Conservation (phyloP, 92 coral and sea anemone genomes). For the Porites rus region DNA sequence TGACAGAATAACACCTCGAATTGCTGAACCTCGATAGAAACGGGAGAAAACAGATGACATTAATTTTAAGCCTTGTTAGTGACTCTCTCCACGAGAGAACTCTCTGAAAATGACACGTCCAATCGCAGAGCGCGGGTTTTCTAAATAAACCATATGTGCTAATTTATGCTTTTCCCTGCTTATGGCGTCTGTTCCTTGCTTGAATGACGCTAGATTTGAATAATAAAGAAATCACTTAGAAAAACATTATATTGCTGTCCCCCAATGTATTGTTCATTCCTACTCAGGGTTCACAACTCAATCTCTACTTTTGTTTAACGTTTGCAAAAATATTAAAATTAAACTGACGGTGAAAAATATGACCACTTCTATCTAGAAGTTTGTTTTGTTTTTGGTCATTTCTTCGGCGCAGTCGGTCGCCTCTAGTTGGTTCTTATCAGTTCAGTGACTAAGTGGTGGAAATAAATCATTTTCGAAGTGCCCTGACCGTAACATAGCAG, state of each 20-base stretch:
- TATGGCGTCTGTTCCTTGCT: neutral
- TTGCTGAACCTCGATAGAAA: neutral
- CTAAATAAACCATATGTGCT: neutral
- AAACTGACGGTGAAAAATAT: too few species aligned
- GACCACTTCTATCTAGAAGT: too few species aligned
- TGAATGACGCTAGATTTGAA: neutral
- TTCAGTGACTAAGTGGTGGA: too few species aligned
- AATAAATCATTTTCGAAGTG: too few species aligned
- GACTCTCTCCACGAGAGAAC: neutral
- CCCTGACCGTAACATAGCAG: too few species aligned
- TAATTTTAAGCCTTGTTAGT: neutral
- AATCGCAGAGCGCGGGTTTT: neutral
- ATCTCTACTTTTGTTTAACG: neutral
- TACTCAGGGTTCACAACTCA: neutral
- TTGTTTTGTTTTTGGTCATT: too few species aligned
- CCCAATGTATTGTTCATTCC: neutral
- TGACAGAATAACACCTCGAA: neutral
- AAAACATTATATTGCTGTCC: too few species aligned
- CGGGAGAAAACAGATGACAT: neutral
- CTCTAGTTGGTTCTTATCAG: too few species aligned
- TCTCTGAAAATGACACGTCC: neutral
- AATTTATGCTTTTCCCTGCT: slow-evolving; percentile 8
- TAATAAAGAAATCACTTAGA: neutral
- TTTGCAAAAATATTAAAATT: too few species aligned
- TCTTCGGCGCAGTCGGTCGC: too few species aligned